phyloP scores from a whole-genome alignment of 2,797 vertebrate species.

The Takifugu ocellatus region DNA sequence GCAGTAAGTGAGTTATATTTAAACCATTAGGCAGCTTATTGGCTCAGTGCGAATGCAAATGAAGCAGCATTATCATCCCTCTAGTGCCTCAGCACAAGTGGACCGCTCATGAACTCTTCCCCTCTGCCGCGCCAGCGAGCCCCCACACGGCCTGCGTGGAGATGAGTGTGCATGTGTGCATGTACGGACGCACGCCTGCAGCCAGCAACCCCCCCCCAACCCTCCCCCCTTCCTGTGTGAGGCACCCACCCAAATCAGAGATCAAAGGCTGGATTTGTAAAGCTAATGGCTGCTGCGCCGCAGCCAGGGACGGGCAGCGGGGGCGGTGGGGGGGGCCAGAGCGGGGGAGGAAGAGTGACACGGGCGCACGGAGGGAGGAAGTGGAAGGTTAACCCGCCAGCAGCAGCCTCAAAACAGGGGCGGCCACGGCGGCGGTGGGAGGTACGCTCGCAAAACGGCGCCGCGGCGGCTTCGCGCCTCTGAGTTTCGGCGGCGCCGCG shows the following conservation, averaged over 20 bases:
- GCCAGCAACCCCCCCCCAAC: constrained; percentile 21
- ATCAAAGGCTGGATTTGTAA: constrained; percentile 99
- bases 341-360: constrained; percentile 52
- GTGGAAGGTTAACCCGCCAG: constrained; percentile 29
- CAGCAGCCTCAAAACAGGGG: constrained; percentile 1
- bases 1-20: constrained; percentile 71
- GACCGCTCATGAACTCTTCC: constrained; percentile 72
- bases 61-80: constrained; percentile 69
- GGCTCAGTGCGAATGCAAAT: constrained; percentile 74
- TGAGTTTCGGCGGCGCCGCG: constrained; percentile 52
- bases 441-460: constrained; percentile 60
- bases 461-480: constrained; percentile 63
- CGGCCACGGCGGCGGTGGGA: constrained; percentile 42
- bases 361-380: constrained; percentile 29
- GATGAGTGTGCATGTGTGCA: constrained; percentile 32
- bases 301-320: constrained; percentile 78
- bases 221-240: constrained; percentile 75
- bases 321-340: constrained; percentile 45
- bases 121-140: constrained; percentile 69
- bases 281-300: constrained; percentile 95
- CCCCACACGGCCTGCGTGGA: constrained; percentile 64
- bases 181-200: constrained; percentile 4
- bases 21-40: constrained; percentile 77
- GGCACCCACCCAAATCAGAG: constrained; percentile 86
- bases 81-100: constrained; percentile 70